Base-by-base conservation (phyloP, 1,140 invertebrate genomes). In the Limonius californicus region DNA sequence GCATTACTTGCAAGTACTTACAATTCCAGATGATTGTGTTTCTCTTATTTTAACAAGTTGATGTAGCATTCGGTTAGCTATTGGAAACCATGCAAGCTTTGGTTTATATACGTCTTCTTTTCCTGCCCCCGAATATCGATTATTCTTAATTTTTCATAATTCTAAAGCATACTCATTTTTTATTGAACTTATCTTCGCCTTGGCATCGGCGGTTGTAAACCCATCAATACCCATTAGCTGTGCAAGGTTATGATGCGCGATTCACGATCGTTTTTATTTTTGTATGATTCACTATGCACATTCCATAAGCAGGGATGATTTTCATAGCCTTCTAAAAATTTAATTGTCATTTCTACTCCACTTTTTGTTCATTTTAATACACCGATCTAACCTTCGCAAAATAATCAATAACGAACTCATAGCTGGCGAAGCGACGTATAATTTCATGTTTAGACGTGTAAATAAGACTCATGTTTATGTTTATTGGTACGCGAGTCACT, bases 21-120 rank as follows among this genome's bases (percentile, higher is more conserved):
- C 11, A 32, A 32, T 32, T 32, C 27, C 11, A 32, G n/a, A n/a
- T n/a, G n/a, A n/a, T n/a, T n/a, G n/a, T n/a, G n/a, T n/a, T n/a
- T n/a, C n/a, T n/a, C n/a, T 58, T 58, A 45, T 45, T 45, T 58
- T 12, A n/a, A 58, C 27, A 0, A 58, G 18, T 20, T 20, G 35
- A 11, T 43, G 1, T 30, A 32, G 58, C 50, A 59, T 53, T 18
- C 54, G 15, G 32, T 63, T 45, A 11, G 56, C 57, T 59, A 58
- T 43, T 35, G 27, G 20, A 57, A 65, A 65, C 65, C 65, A 66
- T 20, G 18, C 35, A 19, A 61, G 11, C 35, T 64, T 66, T 42
- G 57, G 65, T 56, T 66, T 66, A 39, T 64, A 64, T 47, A 64
- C 30, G 18, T 66, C 65, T 1, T 43, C 43, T 15, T 47, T 19